A percentile compares a stretch with the other conserved stretches of the same genome.
Conservation (phyloP, 2,888 invertebrate genomes). For the Drosophila koepferae region DNA sequence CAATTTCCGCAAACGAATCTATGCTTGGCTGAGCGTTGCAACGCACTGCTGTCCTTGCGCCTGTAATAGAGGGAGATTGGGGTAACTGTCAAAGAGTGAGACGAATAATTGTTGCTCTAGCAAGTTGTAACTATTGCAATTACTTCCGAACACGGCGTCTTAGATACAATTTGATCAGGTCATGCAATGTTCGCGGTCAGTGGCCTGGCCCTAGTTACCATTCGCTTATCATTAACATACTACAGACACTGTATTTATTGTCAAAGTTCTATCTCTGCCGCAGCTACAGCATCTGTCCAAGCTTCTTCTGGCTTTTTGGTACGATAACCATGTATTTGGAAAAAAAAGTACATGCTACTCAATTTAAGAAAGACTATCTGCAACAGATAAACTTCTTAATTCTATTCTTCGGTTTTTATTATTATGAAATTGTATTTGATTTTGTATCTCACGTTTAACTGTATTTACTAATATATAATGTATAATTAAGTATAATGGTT, state of each 20-base stretch:
- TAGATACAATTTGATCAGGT: slow-evolving; percentile 66
- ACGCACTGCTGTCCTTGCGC: slow-evolving; percentile 82
- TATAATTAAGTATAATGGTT: no score
- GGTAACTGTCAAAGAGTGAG: slow-evolving; percentile 30
- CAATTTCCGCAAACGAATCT: slow-evolving; percentile 91
- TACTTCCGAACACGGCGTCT: slow-evolving; percentile 66
- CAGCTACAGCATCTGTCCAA: neutral
- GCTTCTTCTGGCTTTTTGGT: neutral
- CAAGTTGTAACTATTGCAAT: slow-evolving; percentile 66
- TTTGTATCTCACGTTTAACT: no score
- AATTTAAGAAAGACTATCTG: no score
- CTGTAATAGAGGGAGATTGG: slow-evolving; percentile 52
- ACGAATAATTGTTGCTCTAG: slow-evolving; percentile 6
- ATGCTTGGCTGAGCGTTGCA: slow-evolving; percentile 93
- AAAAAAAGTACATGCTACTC: no score
- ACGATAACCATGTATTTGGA: no score
- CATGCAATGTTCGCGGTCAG: slow-evolving; percentile 64
- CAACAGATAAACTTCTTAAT: no score
- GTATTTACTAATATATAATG: no score
- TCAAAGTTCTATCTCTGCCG: neutral
- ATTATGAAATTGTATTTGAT: no score
- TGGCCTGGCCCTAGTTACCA: slow-evolving; percentile 74
- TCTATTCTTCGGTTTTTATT: no score
- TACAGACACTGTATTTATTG: slow-evolving; percentile 67
- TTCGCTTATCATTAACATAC: slow-evolving; percentile 60